A percentile compares a stretch with the other conserved stretches of the same genome.
Conservation (phyloP, 92 coral and sea anemone species). For the Epizoanthus illoricatus region DNA sequence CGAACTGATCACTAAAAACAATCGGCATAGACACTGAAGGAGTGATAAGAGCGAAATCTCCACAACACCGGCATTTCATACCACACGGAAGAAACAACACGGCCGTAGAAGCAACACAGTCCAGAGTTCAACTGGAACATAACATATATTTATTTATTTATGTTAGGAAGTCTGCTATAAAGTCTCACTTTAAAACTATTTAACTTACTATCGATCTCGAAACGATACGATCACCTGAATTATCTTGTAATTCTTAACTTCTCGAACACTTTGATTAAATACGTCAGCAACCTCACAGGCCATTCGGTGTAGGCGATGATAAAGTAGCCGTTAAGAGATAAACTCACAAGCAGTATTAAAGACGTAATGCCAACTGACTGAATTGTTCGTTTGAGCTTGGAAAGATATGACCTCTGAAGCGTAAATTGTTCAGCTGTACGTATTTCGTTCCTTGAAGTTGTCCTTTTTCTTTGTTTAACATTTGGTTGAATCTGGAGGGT, state of each 20-base stretch:
- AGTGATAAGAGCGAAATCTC: no score
- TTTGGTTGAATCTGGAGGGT: slow-evolving; percentile 3
- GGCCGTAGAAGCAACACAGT: no score
- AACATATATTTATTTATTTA: no score
- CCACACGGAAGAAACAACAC: no score
- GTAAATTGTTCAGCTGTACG: not conserved
- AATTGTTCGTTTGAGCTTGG: slow-evolving; percentile 6
- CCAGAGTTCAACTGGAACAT: no score
- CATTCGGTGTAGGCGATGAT: not conserved
- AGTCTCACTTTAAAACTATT: no score
- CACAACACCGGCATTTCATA: no score
- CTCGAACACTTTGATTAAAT: slow-evolving; percentile 2
- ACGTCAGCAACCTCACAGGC: not conserved
- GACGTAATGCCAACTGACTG: not conserved
- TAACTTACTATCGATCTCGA: not conserved
- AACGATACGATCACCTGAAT: no score
- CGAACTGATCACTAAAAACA: no score
- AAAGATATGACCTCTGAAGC: not conserved
- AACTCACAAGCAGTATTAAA: not conserved
- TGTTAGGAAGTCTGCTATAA: not conserved
- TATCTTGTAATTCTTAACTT: not conserved
- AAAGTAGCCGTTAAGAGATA: slow-evolving; percentile 20
- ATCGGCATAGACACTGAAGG: no score
- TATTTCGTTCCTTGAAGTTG: slow-evolving; percentile 9
- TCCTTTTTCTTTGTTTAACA: not conserved